Conservation (phyloP, 92 coral and sea anemone species). For the Parazoanthus atlanticus region DNA sequence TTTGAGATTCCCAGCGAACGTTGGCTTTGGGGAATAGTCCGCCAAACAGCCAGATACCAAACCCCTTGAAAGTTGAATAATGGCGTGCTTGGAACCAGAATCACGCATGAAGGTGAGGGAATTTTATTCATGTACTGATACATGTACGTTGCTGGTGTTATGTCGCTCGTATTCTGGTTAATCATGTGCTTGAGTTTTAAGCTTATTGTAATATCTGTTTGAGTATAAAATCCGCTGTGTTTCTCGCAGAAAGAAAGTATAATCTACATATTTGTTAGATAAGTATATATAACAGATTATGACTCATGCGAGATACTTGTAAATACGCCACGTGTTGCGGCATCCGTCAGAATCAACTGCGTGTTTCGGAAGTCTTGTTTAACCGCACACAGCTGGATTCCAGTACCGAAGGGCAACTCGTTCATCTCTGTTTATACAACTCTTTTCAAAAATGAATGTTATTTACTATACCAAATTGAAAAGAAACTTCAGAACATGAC, state of each 20-base stretch:
- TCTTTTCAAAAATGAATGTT: not conserved
- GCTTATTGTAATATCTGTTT: not conserved
- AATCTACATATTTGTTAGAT: not conserved
- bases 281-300: not conserved
- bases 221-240: not conserved
- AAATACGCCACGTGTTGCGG: not conserved
- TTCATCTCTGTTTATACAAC: not conserved
- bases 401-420: not conserved
- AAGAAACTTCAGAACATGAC: not conserved
- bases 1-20: not conserved
- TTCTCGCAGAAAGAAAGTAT: not conserved
- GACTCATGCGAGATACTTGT: not conserved
- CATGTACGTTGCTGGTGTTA: not conserved
- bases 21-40: not conserved
- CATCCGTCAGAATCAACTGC: not conserved
- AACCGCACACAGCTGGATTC: not conserved
- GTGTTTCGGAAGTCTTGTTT: not conserved
- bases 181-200: not conserved
- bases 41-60: not conserved
- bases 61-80: not conserved
- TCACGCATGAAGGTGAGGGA: not conserved
- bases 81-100: constrained; percentile 14
- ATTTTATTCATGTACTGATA: not conserved
- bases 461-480: not conserved
- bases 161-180: not conserved